Conservation (phyloP, 2,113 vertebrate genomes). For the Neodon shergylaensis region DNA sequence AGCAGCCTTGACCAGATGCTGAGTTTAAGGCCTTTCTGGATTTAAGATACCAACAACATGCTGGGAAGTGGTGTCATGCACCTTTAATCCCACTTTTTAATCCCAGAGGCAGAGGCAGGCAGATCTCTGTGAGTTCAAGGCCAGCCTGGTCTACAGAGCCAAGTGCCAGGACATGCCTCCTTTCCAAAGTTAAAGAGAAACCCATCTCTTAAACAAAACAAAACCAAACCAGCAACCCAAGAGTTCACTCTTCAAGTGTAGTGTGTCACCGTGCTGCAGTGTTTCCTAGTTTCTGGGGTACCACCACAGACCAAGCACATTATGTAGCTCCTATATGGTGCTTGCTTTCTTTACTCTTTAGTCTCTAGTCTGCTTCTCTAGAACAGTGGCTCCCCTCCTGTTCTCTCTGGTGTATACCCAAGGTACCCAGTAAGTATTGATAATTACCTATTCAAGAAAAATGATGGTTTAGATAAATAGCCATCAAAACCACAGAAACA, state of each 20-base stretch:
- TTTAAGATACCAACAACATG: not conserved
- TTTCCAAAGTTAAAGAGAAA: too few relatives aligned
- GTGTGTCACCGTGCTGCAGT: not conserved
- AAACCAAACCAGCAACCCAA: not conserved
- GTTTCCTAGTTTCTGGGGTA: not conserved
- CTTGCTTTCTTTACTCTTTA: not conserved
- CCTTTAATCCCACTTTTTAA: too few relatives aligned
- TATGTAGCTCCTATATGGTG: not conserved
- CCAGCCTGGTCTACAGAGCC: too few relatives aligned
- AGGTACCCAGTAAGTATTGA: not conserved
- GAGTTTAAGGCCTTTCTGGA: not conserved
- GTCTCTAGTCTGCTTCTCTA: not conserved
- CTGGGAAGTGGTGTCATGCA: too few relatives aligned
- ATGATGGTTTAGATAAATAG: not conserved
- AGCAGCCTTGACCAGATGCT: not conserved
- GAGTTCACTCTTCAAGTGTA: not conserved
- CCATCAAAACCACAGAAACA: not conserved
- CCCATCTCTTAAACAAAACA: too few relatives aligned
- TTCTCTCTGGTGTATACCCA: not conserved
- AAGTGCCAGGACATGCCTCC: too few relatives aligned
- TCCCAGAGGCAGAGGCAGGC: too few relatives aligned
- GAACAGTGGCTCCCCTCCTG: not conserved
- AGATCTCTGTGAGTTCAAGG: too few relatives aligned
- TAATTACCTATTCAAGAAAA: slow-evolving; percentile 7
- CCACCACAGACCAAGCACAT: fast-evolving